phyloP scores from a whole-genome alignment of 2,888 invertebrate genomes.

The Eulithis prunata region DNA sequence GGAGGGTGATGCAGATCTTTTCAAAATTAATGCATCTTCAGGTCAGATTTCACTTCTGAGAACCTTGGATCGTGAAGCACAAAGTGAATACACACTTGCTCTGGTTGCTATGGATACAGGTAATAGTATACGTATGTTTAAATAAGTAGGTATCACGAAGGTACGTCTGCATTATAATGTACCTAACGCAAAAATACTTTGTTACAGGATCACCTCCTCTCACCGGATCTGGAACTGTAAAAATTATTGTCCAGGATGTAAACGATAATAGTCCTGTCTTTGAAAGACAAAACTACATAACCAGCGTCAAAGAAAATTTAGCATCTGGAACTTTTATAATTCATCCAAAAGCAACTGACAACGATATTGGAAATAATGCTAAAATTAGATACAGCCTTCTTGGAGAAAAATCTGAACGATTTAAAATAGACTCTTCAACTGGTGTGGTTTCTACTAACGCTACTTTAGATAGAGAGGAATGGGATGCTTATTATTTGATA shows the following conservation, averaged over 20 bases:
- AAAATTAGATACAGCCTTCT: constrained; percentile 93
- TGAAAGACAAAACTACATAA: constrained; percentile 91
- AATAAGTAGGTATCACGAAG: too few species aligned
- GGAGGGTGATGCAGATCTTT: constrained; percentile 95
- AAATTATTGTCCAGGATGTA: constrained; percentile 95
- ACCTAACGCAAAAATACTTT: constrained; percentile 26
- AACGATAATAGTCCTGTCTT: constrained; percentile 97
- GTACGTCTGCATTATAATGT: too few species aligned
- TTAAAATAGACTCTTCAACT: constrained; percentile 90
- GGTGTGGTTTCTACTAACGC: constrained; percentile 91
- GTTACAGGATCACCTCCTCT: constrained; percentile 94
- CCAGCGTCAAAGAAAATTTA: constrained; percentile 92
- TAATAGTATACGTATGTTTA: constrained; percentile 69
- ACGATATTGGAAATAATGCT: constrained; percentile 93
- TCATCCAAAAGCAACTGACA: constrained; percentile 91
- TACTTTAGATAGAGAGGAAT: constrained; percentile 91
- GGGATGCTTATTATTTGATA: constrained; percentile 90
- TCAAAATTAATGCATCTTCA: constrained; percentile 95
- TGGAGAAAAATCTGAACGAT: constrained; percentile 92
- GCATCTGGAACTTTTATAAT: constrained; percentile 91
- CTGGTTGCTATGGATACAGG: constrained; percentile 97
- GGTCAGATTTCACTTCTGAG: constrained; percentile 94
- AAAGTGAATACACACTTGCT: constrained; percentile 92
- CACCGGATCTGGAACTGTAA: constrained; percentile 96
- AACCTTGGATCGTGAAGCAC: constrained; percentile 93